Conservation (phyloP, 2,888 invertebrate genomes). For the Amorpha juglandis region DNA sequence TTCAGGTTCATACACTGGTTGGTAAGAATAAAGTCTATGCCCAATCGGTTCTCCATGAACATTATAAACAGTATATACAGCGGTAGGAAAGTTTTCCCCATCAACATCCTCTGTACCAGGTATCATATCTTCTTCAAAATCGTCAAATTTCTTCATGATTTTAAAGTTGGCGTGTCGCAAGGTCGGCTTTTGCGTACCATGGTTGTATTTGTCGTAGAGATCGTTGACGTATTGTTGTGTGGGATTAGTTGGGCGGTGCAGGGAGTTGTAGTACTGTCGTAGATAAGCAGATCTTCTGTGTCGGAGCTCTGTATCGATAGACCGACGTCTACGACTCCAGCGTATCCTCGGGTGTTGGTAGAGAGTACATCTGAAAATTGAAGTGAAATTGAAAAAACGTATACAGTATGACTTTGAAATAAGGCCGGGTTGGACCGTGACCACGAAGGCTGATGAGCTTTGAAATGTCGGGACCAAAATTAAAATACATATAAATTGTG, state of each 20-base stretch:
- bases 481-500: too few species aligned
- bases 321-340: constrained; percentile 89
- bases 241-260: constrained; percentile 57
- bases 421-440: too few species aligned
- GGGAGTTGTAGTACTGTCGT: constrained; percentile 71
- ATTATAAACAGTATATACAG: constrained; percentile 76
- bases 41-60: constrained; percentile 80
- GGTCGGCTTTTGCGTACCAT: constrained; percentile 69
- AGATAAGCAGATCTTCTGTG: constrained; percentile 71
- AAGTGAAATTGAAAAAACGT: too few species aligned
- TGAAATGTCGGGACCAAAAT: too few species aligned
- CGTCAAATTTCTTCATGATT: constrained; percentile 75
- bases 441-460: too few species aligned
- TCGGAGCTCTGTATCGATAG: constrained; percentile 73
- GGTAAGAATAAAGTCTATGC: constrained; percentile 75
- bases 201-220: constrained; percentile 78
- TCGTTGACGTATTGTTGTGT: constrained; percentile 63
- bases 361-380: constrained; percentile 87
- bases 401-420: too few species aligned
- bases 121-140: constrained; percentile 62
- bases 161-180: constrained; percentile 77
- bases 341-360: constrained; percentile 94
- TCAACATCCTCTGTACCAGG: constrained; percentile 52
- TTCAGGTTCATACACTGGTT: constrained; percentile 79
- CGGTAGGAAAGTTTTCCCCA: constrained; percentile 70